A percentile compares a stretch with the other conserved stretches of the same genome.
Conservation (phyloP, 2,113 vertebrate genomes). For the Capra hircus region DNA sequence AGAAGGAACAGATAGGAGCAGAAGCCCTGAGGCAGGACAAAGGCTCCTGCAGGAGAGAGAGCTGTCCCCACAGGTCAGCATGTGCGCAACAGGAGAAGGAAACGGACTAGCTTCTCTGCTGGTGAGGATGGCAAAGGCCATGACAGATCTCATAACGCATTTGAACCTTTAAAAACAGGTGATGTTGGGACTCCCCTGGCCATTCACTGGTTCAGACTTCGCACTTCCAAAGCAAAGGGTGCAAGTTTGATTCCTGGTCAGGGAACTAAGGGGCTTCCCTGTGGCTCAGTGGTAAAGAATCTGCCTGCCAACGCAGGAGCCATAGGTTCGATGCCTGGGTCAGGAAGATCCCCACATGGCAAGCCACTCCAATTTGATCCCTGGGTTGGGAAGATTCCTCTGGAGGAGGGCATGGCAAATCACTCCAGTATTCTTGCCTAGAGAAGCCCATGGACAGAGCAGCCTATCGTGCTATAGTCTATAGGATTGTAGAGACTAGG, state of each 20-base stretch:
- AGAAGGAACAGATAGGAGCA: not conserved
- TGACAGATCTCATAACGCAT: not conserved
- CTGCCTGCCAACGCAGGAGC: not conserved
- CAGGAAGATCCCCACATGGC: not conserved
- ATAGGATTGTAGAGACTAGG: not conserved
- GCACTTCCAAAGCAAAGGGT: not conserved
- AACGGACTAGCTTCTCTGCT: fast-evolving
- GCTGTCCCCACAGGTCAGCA: fast-evolving
- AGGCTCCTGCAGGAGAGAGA: fast-evolving
- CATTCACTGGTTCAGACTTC: not conserved
- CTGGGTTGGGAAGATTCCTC: not conserved
- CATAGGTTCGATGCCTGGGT: not conserved
- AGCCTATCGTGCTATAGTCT: not conserved
- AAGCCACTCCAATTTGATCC: not conserved
- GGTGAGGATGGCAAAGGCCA: not conserved
- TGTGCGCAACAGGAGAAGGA: fast-evolving
- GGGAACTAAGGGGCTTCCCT: not conserved
- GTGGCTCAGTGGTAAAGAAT: not conserved
- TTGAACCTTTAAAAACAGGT: not conserved
- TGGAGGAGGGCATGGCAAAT: not conserved
- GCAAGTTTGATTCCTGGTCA: not conserved
- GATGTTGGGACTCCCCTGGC: not conserved
- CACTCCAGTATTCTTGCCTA: not conserved
- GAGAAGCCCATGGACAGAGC: not conserved
- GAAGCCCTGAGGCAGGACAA: not conserved